Evolutionary conservation across 2,113 vertebrate species (phyloP), one percentile per base, ranked within the genome.

Genomic region (Lampris incognitus): DNA sequence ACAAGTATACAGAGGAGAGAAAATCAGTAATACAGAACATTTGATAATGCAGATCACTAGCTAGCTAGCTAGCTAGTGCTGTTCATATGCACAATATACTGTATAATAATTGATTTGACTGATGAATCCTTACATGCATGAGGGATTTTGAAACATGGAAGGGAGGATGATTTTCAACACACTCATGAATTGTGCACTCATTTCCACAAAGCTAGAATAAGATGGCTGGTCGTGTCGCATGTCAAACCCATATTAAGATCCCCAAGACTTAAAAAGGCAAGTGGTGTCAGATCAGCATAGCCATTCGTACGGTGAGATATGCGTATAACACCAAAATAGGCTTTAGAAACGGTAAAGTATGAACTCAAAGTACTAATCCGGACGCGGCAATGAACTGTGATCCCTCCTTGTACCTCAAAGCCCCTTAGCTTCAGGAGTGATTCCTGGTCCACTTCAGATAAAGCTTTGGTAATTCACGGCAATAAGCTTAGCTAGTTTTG

Each of bases 381-480:
- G 77, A 82, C 7, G 11, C 81, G 48, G 77, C 74, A 66, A 3
- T 79, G 74, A 78, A 87, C 85, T 77, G 80, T 81, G 86, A 91
- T 92, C 84, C 88, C 78, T 71, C 60, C 74, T 78, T 64, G 70
- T 93, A 91, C 88, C 94, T 94, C 94, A 91, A 82, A 92, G 89
- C 90, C 60, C 87, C 70, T 94, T 89, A 90, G 91, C 91, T 93
- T 83, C 85, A 84, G 92, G 94, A 93, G 92, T 85, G 86, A 92
- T 94, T 95, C 90, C 92, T 94, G 91, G 91, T 92, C 91, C 92
- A 94, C 88, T 94, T 91, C 89, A 93, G 94, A 95, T 94, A 95
- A 89, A 91, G 91, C 92, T 94, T 92, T 95, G 96, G 96, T 97
- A 96, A 96, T 96, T 96, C 94, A 96, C 93, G 90, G 93, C 92